These are phyloP conservation scores for Ligdia adustata DNA, from an alignment of 2,888 invertebrate genomes.

Conservation along the genomic window DNA sequence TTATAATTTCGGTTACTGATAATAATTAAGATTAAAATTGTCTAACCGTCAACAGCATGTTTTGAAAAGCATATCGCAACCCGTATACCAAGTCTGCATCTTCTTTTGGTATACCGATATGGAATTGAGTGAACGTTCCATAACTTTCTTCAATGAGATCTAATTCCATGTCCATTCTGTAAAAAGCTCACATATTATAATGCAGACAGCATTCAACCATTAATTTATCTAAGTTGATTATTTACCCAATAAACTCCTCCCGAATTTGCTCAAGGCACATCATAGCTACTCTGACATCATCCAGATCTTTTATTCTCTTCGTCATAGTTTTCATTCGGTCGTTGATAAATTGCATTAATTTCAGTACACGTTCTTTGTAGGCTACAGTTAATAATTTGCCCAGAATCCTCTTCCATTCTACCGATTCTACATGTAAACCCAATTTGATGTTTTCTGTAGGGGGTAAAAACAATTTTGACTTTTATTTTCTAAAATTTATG, in stretches of 20 bases:
- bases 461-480: too few species aligned
- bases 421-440: slow-evolving; percentile 88
- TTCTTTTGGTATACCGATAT: slow-evolving; percentile 88
- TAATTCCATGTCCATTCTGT: slow-evolving; percentile 89
- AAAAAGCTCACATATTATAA: slow-evolving; percentile 17
- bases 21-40: neutral
- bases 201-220: too few species aligned
- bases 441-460: slow-evolving; percentile 86
- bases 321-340: slow-evolving; percentile 88
- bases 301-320: slow-evolving; percentile 89
- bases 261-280: slow-evolving; percentile 89
- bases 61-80: slow-evolving; percentile 90
- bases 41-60: slow-evolving; percentile 88
- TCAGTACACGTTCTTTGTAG: slow-evolving; percentile 88
- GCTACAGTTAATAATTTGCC: slow-evolving; percentile 87
- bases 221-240: too few species aligned
- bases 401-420: slow-evolving; percentile 90
- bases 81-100: slow-evolving; percentile 92
- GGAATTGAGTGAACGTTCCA: slow-evolving; percentile 86
- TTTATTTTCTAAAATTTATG: too few species aligned
- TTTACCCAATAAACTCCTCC: slow-evolving; percentile 88
- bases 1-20: too few species aligned
- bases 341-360: slow-evolving; percentile 90
- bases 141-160: slow-evolving; percentile 92
- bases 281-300: slow-evolving; percentile 92